phyloP scores from a whole-genome alignment of 1,140 invertebrate genomes.

The Pachypeltis micranthus region DNA sequence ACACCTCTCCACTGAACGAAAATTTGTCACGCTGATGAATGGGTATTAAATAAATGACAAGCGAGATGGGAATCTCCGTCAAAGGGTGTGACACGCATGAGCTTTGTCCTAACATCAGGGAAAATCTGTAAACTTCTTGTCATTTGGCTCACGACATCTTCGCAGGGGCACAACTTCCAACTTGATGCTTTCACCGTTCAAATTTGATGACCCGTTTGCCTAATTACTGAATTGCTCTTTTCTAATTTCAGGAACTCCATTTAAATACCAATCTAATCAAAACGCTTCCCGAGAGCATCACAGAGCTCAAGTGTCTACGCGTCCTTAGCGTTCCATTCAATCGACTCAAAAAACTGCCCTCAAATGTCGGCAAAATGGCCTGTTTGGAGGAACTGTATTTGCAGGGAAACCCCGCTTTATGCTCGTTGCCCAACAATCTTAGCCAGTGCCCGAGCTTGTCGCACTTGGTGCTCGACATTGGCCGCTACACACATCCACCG shows the following conservation, averaged over 20 bases:
- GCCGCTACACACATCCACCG: constrained; percentile 46
- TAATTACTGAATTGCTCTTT: no score
- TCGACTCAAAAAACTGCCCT: constrained; percentile 50
- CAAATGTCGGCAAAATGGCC: constrained; percentile 47
- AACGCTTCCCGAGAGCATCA: constrained; percentile 53
- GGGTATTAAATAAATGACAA: no score
- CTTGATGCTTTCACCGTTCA: no score
- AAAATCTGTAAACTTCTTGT: no score
- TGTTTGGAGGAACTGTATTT: constrained; percentile 44
- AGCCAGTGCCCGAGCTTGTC: constrained; percentile 44
- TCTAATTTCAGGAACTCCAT: constrained; percentile 51
- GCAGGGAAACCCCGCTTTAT: constrained; percentile 43
- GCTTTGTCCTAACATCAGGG: no score
- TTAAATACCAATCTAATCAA: constrained; percentile 50
- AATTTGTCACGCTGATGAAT: no score
- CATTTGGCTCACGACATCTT: no score
- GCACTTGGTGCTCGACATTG: constrained; percentile 45
- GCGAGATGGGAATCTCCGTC: no score
- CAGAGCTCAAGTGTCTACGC: constrained; percentile 45
- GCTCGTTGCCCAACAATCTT: constrained; percentile 46
- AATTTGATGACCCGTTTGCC: no score
- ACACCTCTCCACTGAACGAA: no score
- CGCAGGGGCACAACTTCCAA: no score
- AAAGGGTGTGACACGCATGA: no score
- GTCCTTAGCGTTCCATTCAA: constrained; percentile 60